Evolutionary conservation across 1,140 invertebrate species (phyloP), one percentile per base, ranked within the genome.

Genomic region (Lordiphosa mommai): DNA sequence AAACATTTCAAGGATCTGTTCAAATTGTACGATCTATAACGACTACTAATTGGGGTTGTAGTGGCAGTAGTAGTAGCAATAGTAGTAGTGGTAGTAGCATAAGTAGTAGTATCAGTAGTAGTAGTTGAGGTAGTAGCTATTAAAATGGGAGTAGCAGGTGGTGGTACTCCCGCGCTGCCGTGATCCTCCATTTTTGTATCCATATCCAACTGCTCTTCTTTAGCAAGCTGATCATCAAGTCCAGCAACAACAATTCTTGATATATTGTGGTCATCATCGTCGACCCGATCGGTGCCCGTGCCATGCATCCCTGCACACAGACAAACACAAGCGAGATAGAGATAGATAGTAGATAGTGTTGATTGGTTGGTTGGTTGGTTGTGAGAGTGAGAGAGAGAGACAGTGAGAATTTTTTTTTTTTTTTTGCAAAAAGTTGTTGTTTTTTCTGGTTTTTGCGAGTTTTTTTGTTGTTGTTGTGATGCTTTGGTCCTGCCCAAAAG

Each of bases 321-420:
- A 88, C 87, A 88, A 88, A 88, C 88, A 87, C 88, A 87, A 87
- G 87, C 87, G 72, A 84, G 72, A 88, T 73, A 85, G 79, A 85
- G 68, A 85, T 72, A 85, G 72, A 85, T 85, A 85, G 79, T 86
- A 82, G 84, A 84, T 76, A 82, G 76, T 82, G 77, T 84, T 82
- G 66, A 38, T 59, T 68, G 40, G 43, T 12, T 37, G 55, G 43
- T 12, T 37, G 55, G 49, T 47, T 64, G 50, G 58, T 51, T 56
- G 34, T 56, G 43, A 60, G 32, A 59, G 40, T 47, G 40, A 55
- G 32, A 38, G 52, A 72, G 73, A 72, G 59, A 79, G 58, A 65
- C 56, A 77, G 65, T 73, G 52, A 74, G 65, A 77, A 49, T 71
- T 73, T 41, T 27, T n/a, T 17, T 33, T 33, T 33, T 33, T 41